Base-by-base conservation (phyloP, 2,888 invertebrate species). In the Idaea straminata region DNA sequence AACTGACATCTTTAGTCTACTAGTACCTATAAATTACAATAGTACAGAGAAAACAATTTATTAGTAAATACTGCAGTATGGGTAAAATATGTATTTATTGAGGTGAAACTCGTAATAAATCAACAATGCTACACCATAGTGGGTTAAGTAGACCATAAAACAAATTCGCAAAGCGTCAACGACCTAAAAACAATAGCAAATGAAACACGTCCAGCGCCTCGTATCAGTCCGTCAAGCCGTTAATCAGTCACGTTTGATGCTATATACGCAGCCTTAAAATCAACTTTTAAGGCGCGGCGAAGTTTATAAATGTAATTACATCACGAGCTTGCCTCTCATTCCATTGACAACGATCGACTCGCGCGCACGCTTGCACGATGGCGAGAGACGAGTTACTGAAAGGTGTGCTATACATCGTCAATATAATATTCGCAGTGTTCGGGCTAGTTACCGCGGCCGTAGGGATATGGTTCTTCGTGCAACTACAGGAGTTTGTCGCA, bases 391-490 rank as follows among this genome's bases (percentile, higher is more conserved):
- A 91, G 25, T 72, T 91, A 69, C 82, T 88, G 70, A 91, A 91
- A 77, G 84, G 83, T 68, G 87, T 88, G 72, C 81, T 92, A 35
- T 91, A 91, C 74, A 81, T 90, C 64, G 77, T 92, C 74, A 92
- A 92, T 76, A 81, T 92, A 47, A 77, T 92, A 36, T 92, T 88
- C 82, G 92, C 90, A 35, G 81, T 92, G 66, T 91, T 92, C 76
- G 92, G 92, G 6, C 75, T 92, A 35, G 83, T 87, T 65, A 88
- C 91, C 38, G 89, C 91, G 2, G 90, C 91, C 15, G 88, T 88
- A 1, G 91, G 91, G 3, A 91, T 92, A 62, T 92, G 92, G 92
- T 92, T 92, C 83, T 92, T 92, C 79, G 92, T 92, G 74, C 91
- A 92, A 66, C 74, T 92, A 7, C 80, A 86, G 4, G 92, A 92